A percentile compares a stretch with the other conserved stretches of the same genome.
These are phyloP conservation scores for Pluvialis apricaria DNA, from an alignment of 2,113 vertebrate species.

Conservation along the genomic window DNA sequence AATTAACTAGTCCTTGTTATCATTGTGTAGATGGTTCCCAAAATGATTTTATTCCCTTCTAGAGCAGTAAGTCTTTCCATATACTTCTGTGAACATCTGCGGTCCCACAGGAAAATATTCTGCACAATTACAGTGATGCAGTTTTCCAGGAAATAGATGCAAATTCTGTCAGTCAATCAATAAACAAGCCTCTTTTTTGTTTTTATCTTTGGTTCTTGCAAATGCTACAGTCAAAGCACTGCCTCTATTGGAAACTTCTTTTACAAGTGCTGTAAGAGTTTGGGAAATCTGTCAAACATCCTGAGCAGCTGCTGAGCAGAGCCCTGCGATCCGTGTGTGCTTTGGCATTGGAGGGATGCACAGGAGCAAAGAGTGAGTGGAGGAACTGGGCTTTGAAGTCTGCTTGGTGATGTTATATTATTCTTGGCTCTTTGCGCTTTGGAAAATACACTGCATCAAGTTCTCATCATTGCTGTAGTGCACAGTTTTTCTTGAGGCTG, in stretches of 20 bases:
- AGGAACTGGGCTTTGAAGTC: slow-evolving; percentile 80
- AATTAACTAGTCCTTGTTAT: not conserved
- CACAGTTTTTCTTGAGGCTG: slow-evolving; percentile 67
- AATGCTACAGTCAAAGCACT: slow-evolving; percentile 4
- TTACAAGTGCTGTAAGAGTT: slow-evolving; percentile 70
- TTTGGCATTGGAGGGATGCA: slow-evolving; percentile 77
- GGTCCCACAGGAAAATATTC: not conserved
- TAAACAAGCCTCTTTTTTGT: not conserved
- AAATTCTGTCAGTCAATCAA: slow-evolving; percentile 2
- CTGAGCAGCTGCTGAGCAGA: slow-evolving; percentile 67
- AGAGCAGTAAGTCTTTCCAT: not conserved
- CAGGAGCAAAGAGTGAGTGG: slow-evolving; percentile 73
- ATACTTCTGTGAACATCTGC: not conserved
- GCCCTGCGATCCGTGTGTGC: slow-evolving; percentile 62
- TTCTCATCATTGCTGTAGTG: slow-evolving; percentile 68
- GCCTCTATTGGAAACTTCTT: slow-evolving; percentile 76
- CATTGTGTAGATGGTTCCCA: not conserved
- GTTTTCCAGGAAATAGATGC: slow-evolving; percentile 29
- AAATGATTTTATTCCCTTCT: not conserved
- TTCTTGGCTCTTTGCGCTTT: slow-evolving; percentile 78
- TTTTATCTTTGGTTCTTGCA: slow-evolving; percentile 14
- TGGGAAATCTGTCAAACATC: slow-evolving; percentile 73
- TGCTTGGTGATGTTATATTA: slow-evolving; percentile 81
- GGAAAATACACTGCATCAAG: slow-evolving; percentile 83
- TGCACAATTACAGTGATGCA: not conserved